Base-by-base conservation (phyloP, 2,797 vertebrate species). In the Myripristis murdjan region DNA sequence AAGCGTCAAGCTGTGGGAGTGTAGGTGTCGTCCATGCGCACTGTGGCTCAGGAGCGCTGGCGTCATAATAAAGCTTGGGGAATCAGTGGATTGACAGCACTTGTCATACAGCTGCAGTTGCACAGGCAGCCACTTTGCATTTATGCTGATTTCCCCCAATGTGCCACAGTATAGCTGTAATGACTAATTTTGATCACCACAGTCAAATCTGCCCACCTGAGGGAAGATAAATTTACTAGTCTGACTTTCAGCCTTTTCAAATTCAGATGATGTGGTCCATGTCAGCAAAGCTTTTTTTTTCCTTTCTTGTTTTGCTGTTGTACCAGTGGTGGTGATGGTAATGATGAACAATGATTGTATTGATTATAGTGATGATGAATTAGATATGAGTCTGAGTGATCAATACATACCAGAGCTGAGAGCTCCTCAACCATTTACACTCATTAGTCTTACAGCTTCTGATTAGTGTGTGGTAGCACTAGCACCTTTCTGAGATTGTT, bases 391-490 rank as follows among this genome's bases (percentile, higher is more conserved):
- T 49, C 63, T 59, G 72, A 46, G 51, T 62, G 77, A 74, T 94
- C 90, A 89, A 89, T 92, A 79, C 39, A 48, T 54, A 76, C 64
- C 75, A 64, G 58, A 71, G 76, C 73, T 78, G 56, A 85, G 51
- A 39, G 58, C 83, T 74, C 60, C 55, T 52, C 62, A 69, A 58
- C 31, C 22, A 56, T 81, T 87, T 85, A 82, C 41, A 73, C 78
- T 87, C 87, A 89, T 91, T 90, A 88, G 76, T 71, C 74, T 74
- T 81, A 86, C 65, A 70, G 70, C 28, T 23, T 76, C 83, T 85
- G 77, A 92, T 85, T 87, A 65, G 81, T 77, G 75, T 47, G 52
- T 60, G 64, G 39, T 53, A 52, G 64, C 47, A 64, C 77, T 68
- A 72, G 64, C 56, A 81, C 31, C 41, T 76, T 70, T 65, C 31